Evolutionary conservation across 2,888 invertebrate species (phyloP).

Genomic region (Volucella inflata): DNA sequence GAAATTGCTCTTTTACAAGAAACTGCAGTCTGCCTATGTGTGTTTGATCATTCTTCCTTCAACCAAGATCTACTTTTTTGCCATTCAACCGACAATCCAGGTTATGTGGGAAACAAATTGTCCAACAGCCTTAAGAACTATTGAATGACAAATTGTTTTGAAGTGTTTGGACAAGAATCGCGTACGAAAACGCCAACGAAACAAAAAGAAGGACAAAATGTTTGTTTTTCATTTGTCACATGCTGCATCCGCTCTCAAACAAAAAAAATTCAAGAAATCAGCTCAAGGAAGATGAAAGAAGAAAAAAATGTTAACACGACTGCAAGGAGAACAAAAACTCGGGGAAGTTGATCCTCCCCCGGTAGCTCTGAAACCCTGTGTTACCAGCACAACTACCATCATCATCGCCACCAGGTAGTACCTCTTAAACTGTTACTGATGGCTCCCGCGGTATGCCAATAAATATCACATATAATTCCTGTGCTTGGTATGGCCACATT

Average conservation of each 20-base stretch:
- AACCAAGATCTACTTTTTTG: slow-evolving; percentile 23
- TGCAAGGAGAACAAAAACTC: slow-evolving; percentile 51
- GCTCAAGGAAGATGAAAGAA: slow-evolving; percentile 2
- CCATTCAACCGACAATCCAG: neutral
- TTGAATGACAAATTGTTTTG: slow-evolving; percentile 83
- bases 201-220: slow-evolving; percentile 32
- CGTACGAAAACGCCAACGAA: slow-evolving; percentile 18
- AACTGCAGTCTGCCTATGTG: too few relatives aligned
- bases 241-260: slow-evolving; percentile 48
- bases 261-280: slow-evolving; percentile 35
- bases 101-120: slow-evolving; percentile 43
- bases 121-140: slow-evolving; percentile 73
- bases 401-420: neutral
- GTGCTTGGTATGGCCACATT: slow-evolving; percentile 31
- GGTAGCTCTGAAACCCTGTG: slow-evolving; percentile 42
- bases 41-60: too few relatives aligned
- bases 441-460: slow-evolving; percentile 65
- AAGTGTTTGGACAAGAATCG: slow-evolving; percentile 82
- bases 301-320: neutral
- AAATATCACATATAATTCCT: slow-evolving; percentile 67
- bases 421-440: slow-evolving; percentile 25
- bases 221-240: slow-evolving; percentile 56
- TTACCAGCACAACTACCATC: neutral
- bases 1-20: too few relatives aligned
- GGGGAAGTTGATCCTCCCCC: slow-evolving; percentile 37